Percentiles rank a stretch among this genome's conserved stretches.
Evolutionary conservation across 2,113 vertebrate genomes (phyloP).

Genomic region (Falco punctatus): DNA sequence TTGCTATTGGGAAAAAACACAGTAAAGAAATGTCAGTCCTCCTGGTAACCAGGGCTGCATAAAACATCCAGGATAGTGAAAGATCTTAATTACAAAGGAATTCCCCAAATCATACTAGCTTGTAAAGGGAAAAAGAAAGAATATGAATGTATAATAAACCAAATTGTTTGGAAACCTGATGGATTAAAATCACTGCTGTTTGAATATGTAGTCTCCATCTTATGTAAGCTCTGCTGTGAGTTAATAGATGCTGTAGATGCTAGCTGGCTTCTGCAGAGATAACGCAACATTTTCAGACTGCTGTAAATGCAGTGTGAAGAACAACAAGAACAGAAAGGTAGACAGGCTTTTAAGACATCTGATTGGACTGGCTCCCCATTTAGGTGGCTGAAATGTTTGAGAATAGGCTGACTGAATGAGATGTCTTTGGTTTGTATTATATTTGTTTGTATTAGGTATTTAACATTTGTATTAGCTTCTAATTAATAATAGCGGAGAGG

Average conservation of each 20-base stretch:
- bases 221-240: not conserved
- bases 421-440: not conserved
- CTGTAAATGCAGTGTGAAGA: conserved; percentile 9
- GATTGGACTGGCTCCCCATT: not conserved
- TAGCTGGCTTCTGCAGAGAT: conserved; percentile 26
- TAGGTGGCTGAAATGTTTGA: not conserved
- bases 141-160: not conserved
- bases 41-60: conserved; percentile 6
- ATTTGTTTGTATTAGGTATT: not conserved
- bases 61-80: not conserved
- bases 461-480: not conserved
- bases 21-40: not conserved
- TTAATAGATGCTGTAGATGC: not conserved
- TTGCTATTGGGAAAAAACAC: not conserved
- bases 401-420: not conserved
- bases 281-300: not conserved
- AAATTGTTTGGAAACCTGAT: not conserved
- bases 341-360: not conserved
- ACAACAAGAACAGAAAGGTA: not conserved
- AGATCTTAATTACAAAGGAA: not conserved
- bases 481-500: not conserved
- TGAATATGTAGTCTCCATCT: not conserved
- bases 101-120: not conserved
- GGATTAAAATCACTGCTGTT: not conserved
- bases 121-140: not conserved